These are phyloP conservation scores for Nyctibius bracteatus DNA, from an alignment of 2,113 vertebrate genomes.

Conservation along the genomic window DNA sequence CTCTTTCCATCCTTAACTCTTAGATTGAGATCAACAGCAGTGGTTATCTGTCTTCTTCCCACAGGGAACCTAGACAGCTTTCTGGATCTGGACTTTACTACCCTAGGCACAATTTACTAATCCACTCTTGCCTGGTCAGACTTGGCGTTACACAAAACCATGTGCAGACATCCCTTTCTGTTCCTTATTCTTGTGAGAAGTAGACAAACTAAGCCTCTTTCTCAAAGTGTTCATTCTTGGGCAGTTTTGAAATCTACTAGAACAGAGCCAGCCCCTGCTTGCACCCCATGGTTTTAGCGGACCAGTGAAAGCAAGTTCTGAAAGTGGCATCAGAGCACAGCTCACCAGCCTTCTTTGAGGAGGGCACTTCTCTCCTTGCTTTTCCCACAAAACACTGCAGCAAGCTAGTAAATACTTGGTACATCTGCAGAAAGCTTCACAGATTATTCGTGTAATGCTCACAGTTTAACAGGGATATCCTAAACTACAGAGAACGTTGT, in stretches of 20 bases:
- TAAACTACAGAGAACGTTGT: not conserved
- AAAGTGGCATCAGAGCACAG: not conserved
- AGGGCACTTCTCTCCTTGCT: not conserved
- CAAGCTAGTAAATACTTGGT: not conserved
- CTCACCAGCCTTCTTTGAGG: not conserved
- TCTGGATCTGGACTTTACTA: not conserved
- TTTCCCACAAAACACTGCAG: not conserved
- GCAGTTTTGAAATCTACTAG: not conserved
- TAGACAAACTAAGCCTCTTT: not conserved
- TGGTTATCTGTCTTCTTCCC: not conserved
- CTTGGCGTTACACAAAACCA: not conserved
- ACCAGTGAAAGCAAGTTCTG: not conserved
- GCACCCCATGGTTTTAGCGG: not conserved
- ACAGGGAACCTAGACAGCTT: not conserved
- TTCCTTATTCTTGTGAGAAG: not conserved
- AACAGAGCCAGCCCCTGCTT: not conserved
- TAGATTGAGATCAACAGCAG: not conserved
- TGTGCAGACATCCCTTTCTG: not conserved
- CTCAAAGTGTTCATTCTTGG: not conserved
- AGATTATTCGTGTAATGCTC: not conserved
- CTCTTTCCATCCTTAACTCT: not conserved
- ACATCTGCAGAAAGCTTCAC: not conserved
- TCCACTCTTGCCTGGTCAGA: not conserved
- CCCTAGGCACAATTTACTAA: not conserved
- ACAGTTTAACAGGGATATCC: not conserved